Evolutionary conservation across 2,797 vertebrate genomes (phyloP), one percentile per base, ranked within the genome.

Genomic region (Sebastes itinus): DNA sequence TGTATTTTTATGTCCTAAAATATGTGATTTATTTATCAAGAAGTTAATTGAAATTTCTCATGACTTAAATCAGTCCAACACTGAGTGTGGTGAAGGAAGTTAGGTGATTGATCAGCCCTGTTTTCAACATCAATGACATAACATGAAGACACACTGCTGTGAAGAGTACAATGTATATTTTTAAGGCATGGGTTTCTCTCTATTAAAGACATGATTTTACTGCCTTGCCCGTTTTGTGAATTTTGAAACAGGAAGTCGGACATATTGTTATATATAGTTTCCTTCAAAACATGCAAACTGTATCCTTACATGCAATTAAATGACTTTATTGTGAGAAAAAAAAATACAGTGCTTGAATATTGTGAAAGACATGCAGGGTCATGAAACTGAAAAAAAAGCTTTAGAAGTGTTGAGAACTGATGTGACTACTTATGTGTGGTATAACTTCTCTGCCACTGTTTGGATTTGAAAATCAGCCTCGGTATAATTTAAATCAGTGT

Each of bases 121-220:
- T 85, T 85, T 82, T 85, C 32, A 68, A 85, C 78, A 77, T 87
- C 66, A 83, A n/a, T 87, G 75, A 87, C 76, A 87, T 86, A 80
- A 91, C 73, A 91, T 94, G 92, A 94, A 91, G 93, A 86, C 82
- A 84, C 86, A 93, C 87, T 92, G 91, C 88, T 92, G 93, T 95
- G 92, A 93, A 94, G 82, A 95, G 88, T 79, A 89, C 85, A 86
- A 78, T 93, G 92, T 93, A 91, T 89, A 93, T 95, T 95, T 90
- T 92, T 93, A 89, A 93, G 93, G 89, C 92, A 92, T 93, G 91
- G 92, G 88, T 88, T 93, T 93, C 90, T 94, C 90, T 94, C 80
- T 88, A 93, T 93, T 94, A 94, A 94, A 95, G 27, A 86, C 76
- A 83, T 72, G 46, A 83, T 92, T 90, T 93, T 76, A 84, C 77